Conservation (phyloP, 2,797 vertebrate genomes). For the Enteromius argenteus region DNA sequence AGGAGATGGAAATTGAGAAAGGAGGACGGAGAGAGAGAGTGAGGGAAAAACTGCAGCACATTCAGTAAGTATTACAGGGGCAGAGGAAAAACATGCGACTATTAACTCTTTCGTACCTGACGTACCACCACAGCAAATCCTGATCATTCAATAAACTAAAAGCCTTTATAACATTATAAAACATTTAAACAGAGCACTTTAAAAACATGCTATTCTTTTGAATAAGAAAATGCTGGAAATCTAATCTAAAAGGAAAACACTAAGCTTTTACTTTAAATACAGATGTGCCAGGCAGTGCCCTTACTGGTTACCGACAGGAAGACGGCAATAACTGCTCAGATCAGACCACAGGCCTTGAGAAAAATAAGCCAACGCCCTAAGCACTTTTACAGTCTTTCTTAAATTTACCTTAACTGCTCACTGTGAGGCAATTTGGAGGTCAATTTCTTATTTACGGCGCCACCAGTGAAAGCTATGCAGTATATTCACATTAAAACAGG, state of each 20-base stretch:
- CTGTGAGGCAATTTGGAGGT: not conserved
- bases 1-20: slow-evolving; percentile 19
- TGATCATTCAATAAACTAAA: not conserved
- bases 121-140: not conserved
- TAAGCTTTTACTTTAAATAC: not conserved
- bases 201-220: not conserved
- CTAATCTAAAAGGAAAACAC: not conserved
- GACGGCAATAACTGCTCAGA: not conserved
- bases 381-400: not conserved
- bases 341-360: slow-evolving; percentile 8
- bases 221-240: not conserved
- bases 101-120: slow-evolving; percentile 34
- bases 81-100: not conserved
- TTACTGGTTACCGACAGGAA: not conserved
- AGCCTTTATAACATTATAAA: not conserved
- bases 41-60: slow-evolving; percentile 54
- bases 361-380: slow-evolving; percentile 17
- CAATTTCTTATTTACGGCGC: not conserved
- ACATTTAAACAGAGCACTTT: not conserved
- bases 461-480: not conserved
- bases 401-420: not conserved
- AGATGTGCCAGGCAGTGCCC: not conserved
- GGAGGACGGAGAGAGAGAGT: not conserved
- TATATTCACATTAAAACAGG: not conserved
- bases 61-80: slow-evolving; percentile 51